These are phyloP conservation scores for Stomatorhinus ivindoensis DNA, from an alignment of 2,113 vertebrate genomes.

Conservation along the genomic window DNA sequence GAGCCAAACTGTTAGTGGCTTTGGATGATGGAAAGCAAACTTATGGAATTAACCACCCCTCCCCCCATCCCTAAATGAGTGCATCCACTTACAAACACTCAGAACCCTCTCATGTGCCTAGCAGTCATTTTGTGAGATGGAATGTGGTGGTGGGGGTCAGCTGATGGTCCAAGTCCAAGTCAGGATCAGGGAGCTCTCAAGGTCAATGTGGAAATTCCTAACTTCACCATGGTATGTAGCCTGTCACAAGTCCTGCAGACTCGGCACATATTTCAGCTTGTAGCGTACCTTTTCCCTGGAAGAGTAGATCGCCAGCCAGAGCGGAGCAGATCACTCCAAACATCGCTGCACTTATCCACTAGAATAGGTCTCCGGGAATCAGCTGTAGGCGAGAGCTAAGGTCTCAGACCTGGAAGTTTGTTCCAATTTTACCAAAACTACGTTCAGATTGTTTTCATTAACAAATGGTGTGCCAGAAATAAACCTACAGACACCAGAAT, in stretches of 20 bases:
- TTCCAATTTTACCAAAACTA: not conserved
- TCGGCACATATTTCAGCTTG: conserved; percentile 49
- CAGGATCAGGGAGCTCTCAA: conserved; percentile 43
- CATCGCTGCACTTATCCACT: not conserved
- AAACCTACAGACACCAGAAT: not conserved
- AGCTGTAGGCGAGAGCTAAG: not conserved
- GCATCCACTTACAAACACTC: not conserved
- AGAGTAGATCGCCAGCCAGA: not conserved
- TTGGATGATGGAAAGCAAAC: not conserved
- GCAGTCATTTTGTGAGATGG: not conserved
- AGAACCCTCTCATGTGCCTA: not conserved
- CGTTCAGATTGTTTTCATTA: not conserved
- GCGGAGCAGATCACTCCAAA: not conserved
- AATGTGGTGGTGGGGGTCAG: not conserved
- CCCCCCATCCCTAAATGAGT: not conserved
- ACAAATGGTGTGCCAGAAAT: not conserved
- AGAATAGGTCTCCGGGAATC: not conserved
- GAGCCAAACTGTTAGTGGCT: not conserved
- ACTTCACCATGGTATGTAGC: conserved; percentile 40
- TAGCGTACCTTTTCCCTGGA: conserved; percentile 51
- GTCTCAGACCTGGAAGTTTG: not conserved
- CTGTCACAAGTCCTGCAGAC: conserved; percentile 43
- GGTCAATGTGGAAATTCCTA: conserved; percentile 22
- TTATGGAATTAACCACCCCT: not conserved
- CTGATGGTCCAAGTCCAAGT: conserved; percentile 34